phyloP scores from a whole-genome alignment of 2,888 invertebrate genomes.

The Oeneis ivallda region DNA sequence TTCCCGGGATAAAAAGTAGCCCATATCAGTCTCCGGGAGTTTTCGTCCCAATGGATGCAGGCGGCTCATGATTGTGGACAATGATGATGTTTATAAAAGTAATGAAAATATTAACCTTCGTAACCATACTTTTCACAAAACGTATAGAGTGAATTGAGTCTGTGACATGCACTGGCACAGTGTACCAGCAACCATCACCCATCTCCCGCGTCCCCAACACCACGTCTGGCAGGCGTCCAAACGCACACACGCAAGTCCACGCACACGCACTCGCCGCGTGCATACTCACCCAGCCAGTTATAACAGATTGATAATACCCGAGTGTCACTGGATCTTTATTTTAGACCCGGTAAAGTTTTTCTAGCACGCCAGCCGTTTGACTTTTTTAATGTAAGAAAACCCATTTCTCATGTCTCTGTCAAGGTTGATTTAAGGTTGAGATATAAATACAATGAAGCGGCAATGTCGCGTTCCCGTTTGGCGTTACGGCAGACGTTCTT shows the following conservation, averaged over 20 bases:
- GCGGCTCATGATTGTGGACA: no score
- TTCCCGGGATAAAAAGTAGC: no score
- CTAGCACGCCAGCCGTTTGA: constrained; percentile 58
- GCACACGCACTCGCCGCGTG: constrained; percentile 39
- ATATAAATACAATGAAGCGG: constrained; percentile 66
- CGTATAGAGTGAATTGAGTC: constrained; percentile 1
- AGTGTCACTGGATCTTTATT: constrained; percentile 76
- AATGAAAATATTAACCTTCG: not conserved
- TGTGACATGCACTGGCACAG: constrained; percentile 33
- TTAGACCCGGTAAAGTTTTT: constrained; percentile 60
- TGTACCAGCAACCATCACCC: constrained; percentile 37
- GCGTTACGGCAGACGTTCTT: constrained; percentile 20
- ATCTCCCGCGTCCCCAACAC: constrained; percentile 29
- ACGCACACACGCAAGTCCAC: constrained; percentile 39
- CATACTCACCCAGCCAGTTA: constrained; percentile 67
- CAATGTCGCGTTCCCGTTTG: constrained; percentile 49
- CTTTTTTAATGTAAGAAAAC: constrained; percentile 60
- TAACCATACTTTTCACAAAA: not conserved
- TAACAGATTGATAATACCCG: constrained; percentile 78
- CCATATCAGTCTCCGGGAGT: no score
- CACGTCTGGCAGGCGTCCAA: constrained; percentile 47
- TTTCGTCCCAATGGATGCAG: no score
- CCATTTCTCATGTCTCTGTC: constrained; percentile 77
- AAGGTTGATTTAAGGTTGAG: constrained; percentile 80
- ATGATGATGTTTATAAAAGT: no score